phyloP scores from a whole-genome alignment of 2,888 invertebrate species.

The Eupithecia centaureata region DNA sequence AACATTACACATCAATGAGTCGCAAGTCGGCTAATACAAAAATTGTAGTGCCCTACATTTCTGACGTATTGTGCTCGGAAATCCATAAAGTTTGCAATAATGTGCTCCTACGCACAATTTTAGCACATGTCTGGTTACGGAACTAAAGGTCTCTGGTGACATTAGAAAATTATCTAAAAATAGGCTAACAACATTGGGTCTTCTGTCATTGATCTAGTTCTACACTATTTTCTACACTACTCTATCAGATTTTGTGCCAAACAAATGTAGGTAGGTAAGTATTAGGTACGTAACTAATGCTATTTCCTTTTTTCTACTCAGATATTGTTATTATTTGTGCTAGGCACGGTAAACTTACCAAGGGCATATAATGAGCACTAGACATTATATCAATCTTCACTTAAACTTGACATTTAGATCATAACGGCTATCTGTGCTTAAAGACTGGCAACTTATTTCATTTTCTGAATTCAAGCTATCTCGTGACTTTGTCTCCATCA shows the following conservation, averaged over 20 bases:
- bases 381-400: background rate
- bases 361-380: background rate
- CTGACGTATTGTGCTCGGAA: conserved; percentile 24
- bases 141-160: background rate
- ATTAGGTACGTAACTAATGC: background rate
- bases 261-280: background rate
- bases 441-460: background rate
- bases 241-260: background rate
- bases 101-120: conserved; percentile 39
- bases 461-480: background rate
- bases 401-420: background rate
- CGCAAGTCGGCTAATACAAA: conserved; percentile 36
- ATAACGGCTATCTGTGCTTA: background rate
- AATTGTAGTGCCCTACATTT: conserved; percentile 42
- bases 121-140: conserved; percentile 28
- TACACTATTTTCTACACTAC: background rate
- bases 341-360: background rate
- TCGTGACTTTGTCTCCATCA: background rate
- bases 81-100: conserved; percentile 46
- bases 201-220: background rate
- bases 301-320: background rate
- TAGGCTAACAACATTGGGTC: background rate
- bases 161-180: background rate
- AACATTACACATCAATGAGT: conserved; percentile 34
- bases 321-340: background rate